Evolutionary conservation across 2,888 invertebrate species (phyloP).

Genomic region (Campopleginae sp.): DNA sequence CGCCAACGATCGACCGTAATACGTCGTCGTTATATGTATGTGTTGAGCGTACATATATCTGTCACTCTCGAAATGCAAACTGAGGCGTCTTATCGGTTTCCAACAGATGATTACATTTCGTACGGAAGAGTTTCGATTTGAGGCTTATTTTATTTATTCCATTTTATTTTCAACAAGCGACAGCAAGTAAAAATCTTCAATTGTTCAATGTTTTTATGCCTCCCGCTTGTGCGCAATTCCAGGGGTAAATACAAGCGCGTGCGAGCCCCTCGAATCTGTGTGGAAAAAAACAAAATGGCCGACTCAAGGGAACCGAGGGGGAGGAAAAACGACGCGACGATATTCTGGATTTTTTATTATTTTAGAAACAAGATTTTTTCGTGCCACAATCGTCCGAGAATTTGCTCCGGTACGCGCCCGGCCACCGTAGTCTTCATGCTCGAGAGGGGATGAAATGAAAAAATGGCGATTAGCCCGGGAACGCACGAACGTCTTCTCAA

Average conservation of each 20-base stretch:
- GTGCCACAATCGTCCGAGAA: not conserved
- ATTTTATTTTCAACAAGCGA: not conserved
- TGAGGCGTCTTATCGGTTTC: conserved; percentile 54
- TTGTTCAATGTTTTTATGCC: conserved; percentile 1
- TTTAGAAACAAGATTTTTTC: not conserved
- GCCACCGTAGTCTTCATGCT: not conserved
- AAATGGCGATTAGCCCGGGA: conserved; percentile 68
- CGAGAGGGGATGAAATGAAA: conserved; percentile 40
- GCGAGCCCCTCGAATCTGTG: not conserved
- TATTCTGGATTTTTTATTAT: not conserved
- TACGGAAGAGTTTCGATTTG: not conserved
- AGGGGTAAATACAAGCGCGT: not conserved
- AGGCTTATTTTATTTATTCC: not conserved
- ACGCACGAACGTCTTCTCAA: conserved; percentile 55
- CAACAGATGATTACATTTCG: not conserved
- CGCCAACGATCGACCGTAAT: conserved; percentile 68
- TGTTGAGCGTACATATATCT: conserved; percentile 23
- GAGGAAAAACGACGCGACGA: not conserved
- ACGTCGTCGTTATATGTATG: conserved; percentile 36
- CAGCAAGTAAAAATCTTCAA: not conserved
- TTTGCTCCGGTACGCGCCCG: conserved; percentile 15
- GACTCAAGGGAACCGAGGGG: not conserved
- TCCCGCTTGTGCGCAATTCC: conserved; percentile 10
- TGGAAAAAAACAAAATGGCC: conserved; percentile 21
- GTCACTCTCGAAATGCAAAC: conserved; percentile 71